Evolutionary conservation across 2,888 invertebrate species (phyloP), one percentile per base, ranked within the genome.

Genomic region (Eremobia ochroleuca): DNA sequence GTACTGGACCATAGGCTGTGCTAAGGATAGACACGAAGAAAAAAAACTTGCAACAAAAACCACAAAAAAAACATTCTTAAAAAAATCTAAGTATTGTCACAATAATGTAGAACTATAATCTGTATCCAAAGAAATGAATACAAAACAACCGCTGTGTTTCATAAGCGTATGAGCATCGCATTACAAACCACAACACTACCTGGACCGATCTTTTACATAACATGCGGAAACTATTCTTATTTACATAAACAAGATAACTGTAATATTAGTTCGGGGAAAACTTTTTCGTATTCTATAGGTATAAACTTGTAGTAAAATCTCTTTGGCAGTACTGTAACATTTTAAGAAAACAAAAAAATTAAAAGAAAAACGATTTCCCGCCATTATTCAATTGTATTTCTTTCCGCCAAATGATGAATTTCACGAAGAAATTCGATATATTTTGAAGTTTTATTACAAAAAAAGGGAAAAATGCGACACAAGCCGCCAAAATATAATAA

Each of bases 121-220:
- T 18, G 25, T 28, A 2, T 31, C 21, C n/a, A 67, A 46, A 37
- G 1, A 49, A 46, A 25, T 43, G 0, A 73, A 25, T 28, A 59
- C 4, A 81, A 34, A 55, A 40, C n/a, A 46, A 58, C 21, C 55
- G 18, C 25, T 37, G 6, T 62, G 76, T 83, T 83, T 58, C n/a
- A 34, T 49, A 70, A 34, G 69, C 61, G 55, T 31, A 43, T 73
- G 34, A 66, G 72, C 34, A 55, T 86, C 73, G 62, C 66, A 58
- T 85, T 80, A 81, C 87, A 80, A 85, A 87, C 85, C 87, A 68
- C 85, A 86, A 58, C 77, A 70, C 73, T 61, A 66, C 58, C 68
- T 72, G 67, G 43, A 65, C 31, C 62, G 52, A 55, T 31, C 58
- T 68, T 59, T 61, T 78, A 83, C 72, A 61, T 74, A 83, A 82